Conservation (phyloP, 2,888 invertebrate genomes). For the Psylliodes chrysocephalus region DNA sequence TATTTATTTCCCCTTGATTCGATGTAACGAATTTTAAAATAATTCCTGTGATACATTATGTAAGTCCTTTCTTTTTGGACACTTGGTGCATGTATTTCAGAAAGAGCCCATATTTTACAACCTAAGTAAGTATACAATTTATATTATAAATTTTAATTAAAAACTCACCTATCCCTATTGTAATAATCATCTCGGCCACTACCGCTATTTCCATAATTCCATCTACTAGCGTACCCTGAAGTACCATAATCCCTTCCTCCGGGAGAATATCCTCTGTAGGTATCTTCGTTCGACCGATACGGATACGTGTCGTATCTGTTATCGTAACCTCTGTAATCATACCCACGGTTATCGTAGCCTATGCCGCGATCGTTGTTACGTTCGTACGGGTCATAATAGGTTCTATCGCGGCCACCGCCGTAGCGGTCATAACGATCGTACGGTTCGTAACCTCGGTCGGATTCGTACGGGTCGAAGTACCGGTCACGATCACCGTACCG, state of each 20-base stretch:
- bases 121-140: too few relatives aligned
- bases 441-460: constrained; percentile 41
- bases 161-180: constrained; percentile 43
- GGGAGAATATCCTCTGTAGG: constrained; percentile 67
- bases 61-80: too few relatives aligned
- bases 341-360: constrained; percentile 58
- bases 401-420: constrained; percentile 29
- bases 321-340: constrained; percentile 65
- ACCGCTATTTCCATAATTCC: constrained; percentile 51
- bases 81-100: too few relatives aligned
- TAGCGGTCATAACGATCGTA: constrained; percentile 38
- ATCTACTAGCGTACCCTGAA: constrained; percentile 50
- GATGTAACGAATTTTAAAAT: too few relatives aligned
- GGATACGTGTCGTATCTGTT: constrained; percentile 65
- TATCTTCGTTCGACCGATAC: constrained; percentile 67
- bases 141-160: neutral
- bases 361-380: constrained; percentile 53
- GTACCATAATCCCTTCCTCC: constrained; percentile 63
- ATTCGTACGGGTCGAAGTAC: constrained; percentile 27
- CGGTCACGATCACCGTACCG: constrained; percentile 32
- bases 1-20: too few relatives aligned
- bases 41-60: too few relatives aligned
- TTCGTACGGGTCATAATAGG: constrained; percentile 46
- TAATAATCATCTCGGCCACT: constrained; percentile 45
- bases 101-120: too few relatives aligned